Percentiles rank a stretch among this genome's conserved stretches.
These are phyloP conservation scores for Taurulus bubalis DNA, from an alignment of 2,113 vertebrate species.

Conservation along the genomic window DNA sequence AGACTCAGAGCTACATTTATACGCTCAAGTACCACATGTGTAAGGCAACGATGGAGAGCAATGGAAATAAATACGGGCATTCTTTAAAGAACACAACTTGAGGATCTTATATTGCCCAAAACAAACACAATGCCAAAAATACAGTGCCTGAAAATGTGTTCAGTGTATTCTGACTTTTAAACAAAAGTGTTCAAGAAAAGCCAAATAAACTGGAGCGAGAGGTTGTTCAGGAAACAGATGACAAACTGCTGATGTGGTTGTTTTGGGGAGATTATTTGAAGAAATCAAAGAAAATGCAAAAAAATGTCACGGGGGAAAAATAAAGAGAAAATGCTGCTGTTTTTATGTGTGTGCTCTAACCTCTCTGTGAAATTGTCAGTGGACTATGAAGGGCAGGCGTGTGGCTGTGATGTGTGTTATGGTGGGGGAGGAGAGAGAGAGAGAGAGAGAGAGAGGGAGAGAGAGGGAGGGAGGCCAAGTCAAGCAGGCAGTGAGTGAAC, in stretches of 20 bases:
- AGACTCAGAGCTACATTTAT: constrained; percentile 24
- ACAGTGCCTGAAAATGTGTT: background rate
- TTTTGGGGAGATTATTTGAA: background rate
- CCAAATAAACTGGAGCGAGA: background rate
- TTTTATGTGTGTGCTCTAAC: constrained; percentile 44
- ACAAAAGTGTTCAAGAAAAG: background rate
- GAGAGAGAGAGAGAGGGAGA: constrained; percentile 20
- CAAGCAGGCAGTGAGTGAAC: constrained; percentile 55
- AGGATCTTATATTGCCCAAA: background rate
- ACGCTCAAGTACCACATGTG: constrained; percentile 8
- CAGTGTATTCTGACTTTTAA: constrained; percentile 3
- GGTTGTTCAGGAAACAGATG: background rate
- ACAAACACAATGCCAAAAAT: background rate
- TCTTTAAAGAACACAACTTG: background rate
- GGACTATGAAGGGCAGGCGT: constrained; percentile 68
- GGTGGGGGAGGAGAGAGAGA: constrained; percentile 67
- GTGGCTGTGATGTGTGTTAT: constrained; percentile 74
- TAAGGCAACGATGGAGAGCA: background rate
- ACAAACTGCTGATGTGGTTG: background rate
- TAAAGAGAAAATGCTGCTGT: background rate
- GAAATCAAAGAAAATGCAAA: background rate
- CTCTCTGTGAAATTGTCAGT: constrained; percentile 76
- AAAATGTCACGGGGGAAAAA: too few species aligned
- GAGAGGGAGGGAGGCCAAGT: constrained; percentile 34
- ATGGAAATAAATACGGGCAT: background rate